Conservation (phyloP, 2,888 invertebrate species). For the Anticlea derivata region DNA sequence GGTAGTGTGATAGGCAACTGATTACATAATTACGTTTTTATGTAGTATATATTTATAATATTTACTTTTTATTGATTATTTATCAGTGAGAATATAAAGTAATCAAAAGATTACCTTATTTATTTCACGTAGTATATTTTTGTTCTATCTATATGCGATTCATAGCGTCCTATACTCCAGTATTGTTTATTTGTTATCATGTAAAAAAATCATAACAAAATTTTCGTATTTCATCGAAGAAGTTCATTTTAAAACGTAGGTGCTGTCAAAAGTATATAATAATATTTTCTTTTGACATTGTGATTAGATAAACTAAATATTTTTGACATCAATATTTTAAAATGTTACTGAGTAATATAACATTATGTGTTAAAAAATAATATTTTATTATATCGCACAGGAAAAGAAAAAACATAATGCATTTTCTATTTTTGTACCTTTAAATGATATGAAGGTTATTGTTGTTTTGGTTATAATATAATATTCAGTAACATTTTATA, state of each 20-base stretch:
- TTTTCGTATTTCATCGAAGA: constrained; percentile 53
- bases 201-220: constrained; percentile 23
- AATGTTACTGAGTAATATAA: constrained; percentile 33
- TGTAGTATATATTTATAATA: background rate
- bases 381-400: constrained; percentile 1
- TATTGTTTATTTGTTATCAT: constrained; percentile 33
- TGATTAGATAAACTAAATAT: constrained; percentile 30
- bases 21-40: background rate
- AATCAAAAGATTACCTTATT: constrained; percentile 20
- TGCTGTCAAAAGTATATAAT: constrained; percentile 47
- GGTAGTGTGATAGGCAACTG: constrained; percentile 12
- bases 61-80: background rate
- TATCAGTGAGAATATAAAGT: constrained; percentile 22
- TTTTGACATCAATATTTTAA: constrained; percentile 29
- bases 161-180: constrained; percentile 27
- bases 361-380: constrained; percentile 11
- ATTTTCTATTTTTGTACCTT: constrained; percentile 33
- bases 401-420: background rate
- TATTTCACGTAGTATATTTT: constrained; percentile 7
- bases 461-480: constrained; percentile 35
- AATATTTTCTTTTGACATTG: constrained; percentile 30
- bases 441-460: constrained; percentile 8
- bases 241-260: constrained; percentile 59
- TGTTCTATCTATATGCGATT: constrained; percentile 15
- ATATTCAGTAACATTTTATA: constrained; percentile 28